Conservation (phyloP, 1,140 invertebrate species). For the Neotoxoptera formosana region DNA sequence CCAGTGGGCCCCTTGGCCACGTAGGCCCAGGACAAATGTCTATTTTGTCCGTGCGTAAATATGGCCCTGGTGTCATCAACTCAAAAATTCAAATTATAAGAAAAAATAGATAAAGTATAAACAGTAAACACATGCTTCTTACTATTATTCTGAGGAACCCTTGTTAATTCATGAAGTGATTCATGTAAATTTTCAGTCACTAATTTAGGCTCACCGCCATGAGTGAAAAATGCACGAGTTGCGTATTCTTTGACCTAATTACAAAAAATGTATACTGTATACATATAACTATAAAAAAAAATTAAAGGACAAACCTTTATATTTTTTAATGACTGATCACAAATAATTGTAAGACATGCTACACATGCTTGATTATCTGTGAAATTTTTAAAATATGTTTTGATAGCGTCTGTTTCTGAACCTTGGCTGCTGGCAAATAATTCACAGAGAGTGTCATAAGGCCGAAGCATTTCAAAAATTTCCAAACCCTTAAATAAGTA, state of each 20-base stretch:
- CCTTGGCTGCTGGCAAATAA: conserved; percentile 82
- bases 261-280: conserved; percentile 6
- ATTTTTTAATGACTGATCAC: conserved; percentile 42
- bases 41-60: no score
- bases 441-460: conserved; percentile 84
- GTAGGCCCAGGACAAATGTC: no score
- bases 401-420: conserved; percentile 83
- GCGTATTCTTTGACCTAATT: conserved; percentile 81
- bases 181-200: conserved; percentile 27
- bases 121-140: neutral
- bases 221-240: conserved; percentile 89
- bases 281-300: neutral
- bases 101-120: neutral
- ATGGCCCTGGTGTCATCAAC: no score
- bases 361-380: conserved; percentile 89
- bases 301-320: neutral
- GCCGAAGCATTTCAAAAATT: conserved; percentile 81
- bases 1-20: no score
- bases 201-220: conserved; percentile 78
- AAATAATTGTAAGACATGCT: conserved; percentile 70
- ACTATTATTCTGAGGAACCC: conserved; percentile 49
- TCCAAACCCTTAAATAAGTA: conserved; percentile 76
- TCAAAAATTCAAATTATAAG: neutral
- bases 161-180: conserved; percentile 40
- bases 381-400: conserved; percentile 86